These are phyloP conservation scores for Caenorhabditis zanzibari DNA, from an alignment of 2,888 invertebrate species.

Conservation along the genomic window DNA sequence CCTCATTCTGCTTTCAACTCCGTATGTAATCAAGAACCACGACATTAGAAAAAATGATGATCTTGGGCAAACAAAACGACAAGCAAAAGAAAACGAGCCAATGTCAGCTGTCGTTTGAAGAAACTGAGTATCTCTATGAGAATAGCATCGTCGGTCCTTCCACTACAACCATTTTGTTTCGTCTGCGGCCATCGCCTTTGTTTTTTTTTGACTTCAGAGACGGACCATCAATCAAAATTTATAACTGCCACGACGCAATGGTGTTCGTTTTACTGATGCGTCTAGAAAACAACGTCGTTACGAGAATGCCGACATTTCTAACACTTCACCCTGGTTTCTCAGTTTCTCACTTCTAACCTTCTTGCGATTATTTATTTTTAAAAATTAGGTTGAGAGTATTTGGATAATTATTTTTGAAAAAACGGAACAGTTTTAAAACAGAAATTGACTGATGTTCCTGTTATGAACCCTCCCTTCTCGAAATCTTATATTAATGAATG, in stretches of 20 bases:
- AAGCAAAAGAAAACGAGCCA: slow-evolving; percentile 26
- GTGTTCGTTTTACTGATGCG: slow-evolving; percentile 14
- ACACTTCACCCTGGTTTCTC: slow-evolving; percentile 16
- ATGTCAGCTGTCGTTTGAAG: slow-evolving; percentile 55
- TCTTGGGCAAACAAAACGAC: slow-evolving; percentile 63
- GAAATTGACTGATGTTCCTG: too few relatives aligned
- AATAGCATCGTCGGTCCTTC: too few relatives aligned
- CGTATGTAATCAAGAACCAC: slow-evolving; percentile 48
- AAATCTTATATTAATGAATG: too few relatives aligned
- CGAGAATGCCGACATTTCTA: slow-evolving; percentile 11
- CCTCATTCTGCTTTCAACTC: slow-evolving; percentile 12
- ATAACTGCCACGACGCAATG: slow-evolving; percentile 21
- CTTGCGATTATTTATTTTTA: too few relatives aligned
- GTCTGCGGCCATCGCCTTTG: slow-evolving; percentile 6
- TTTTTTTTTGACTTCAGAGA: slow-evolving; percentile 8
- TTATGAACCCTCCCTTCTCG: too few relatives aligned
- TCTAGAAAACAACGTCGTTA: slow-evolving; percentile 3
- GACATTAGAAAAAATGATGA: slow-evolving; percentile 49
- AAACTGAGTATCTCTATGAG: slow-evolving; percentile 11
- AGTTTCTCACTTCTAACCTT: background rate
- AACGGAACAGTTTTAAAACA: too few relatives aligned
- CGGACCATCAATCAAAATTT: slow-evolving; percentile 58
- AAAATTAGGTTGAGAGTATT: background rate
- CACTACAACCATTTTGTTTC: slow-evolving; percentile 27
- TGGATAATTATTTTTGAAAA: background rate